Percentiles rank a stretch among this genome's conserved stretches.
phyloP scores from a whole-genome alignment of 2,888 invertebrate genomes.

The Dryobota labecula region DNA sequence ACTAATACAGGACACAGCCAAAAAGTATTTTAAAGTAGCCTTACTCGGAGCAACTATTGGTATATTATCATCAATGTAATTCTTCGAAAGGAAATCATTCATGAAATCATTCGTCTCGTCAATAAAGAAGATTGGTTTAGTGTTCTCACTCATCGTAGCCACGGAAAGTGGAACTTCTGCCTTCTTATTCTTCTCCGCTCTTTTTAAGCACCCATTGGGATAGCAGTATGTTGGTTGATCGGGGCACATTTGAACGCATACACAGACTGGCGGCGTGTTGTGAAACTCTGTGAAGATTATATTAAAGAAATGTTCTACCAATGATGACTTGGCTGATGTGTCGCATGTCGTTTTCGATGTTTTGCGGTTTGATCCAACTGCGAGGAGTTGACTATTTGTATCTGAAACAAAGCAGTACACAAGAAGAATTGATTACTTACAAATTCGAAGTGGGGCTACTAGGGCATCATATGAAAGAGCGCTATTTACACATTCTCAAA shows the following conservation, averaged over 20 bases:
- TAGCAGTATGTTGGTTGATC: slow-evolving; percentile 84
- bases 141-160: slow-evolving; percentile 63
- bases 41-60: slow-evolving; percentile 48
- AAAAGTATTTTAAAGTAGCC: not conserved
- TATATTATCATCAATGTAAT: slow-evolving; percentile 63
- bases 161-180: slow-evolving; percentile 52
- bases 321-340: slow-evolving; percentile 63
- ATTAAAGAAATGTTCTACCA: slow-evolving; percentile 84
- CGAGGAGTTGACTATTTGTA: slow-evolving; percentile 64
- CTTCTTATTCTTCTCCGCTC: slow-evolving; percentile 62
- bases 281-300: slow-evolving; percentile 83
- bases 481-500: too few species aligned
- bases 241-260: slow-evolving; percentile 83
- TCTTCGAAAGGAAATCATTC: slow-evolving; percentile 69
- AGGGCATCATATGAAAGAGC: too few species aligned
- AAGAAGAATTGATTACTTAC: too few species aligned
- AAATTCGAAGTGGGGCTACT: too few species aligned
- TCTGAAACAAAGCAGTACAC: slow-evolving; percentile 66
- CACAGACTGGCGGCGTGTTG: slow-evolving; percentile 78
- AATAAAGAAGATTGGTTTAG: slow-evolving; percentile 71
- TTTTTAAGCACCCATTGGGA: slow-evolving; percentile 82
- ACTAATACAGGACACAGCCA: not conserved
- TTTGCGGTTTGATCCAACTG: slow-evolving; percentile 53
- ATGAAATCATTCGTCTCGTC: slow-evolving; percentile 73
- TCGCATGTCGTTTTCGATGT: slow-evolving; percentile 68